Conservation (phyloP, 2,888 invertebrate genomes). For the Synanthedon vespiformis region DNA sequence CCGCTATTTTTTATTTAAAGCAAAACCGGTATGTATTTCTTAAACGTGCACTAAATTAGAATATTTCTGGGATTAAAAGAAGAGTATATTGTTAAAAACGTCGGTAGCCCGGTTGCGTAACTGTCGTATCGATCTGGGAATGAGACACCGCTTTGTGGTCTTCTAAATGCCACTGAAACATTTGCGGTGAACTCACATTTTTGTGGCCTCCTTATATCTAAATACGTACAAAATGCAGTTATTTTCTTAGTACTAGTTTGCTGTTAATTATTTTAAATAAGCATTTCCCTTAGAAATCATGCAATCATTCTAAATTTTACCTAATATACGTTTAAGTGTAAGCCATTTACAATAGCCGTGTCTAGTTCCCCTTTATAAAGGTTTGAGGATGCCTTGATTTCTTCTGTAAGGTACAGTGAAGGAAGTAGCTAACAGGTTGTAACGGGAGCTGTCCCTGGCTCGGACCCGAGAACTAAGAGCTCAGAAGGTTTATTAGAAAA, state of each 20-base stretch:
- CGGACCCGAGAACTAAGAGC: conserved; percentile 57
- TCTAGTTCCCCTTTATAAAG: not conserved
- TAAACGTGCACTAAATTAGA: no score
- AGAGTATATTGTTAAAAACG: conserved; percentile 17
- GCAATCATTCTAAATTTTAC: no score
- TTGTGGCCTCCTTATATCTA: no score
- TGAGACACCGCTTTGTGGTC: conserved; percentile 35
- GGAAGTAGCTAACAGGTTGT: conserved; percentile 63
- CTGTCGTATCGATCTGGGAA: conserved; percentile 57
- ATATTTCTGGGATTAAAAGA: conserved; percentile 14
- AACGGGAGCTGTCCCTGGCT: conserved; percentile 48
- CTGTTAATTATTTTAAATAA: no score
- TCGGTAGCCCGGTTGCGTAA: conserved; percentile 64
- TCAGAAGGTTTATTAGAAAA: conserved; percentile 71
- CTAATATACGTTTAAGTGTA: no score
- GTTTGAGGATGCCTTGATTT: not conserved
- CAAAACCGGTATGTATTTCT: no score
- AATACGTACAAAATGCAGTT: no score
- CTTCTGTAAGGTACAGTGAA: conserved; percentile 43
- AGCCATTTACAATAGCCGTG: no score
- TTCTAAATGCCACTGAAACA: conserved; percentile 27
- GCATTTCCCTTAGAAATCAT: no score
- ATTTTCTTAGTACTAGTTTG: no score
- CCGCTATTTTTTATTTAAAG: no score
- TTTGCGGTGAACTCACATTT: conserved; percentile 8